Conservation (phyloP, 1,140 invertebrate species). For the Neocloeon triangulifer region DNA sequence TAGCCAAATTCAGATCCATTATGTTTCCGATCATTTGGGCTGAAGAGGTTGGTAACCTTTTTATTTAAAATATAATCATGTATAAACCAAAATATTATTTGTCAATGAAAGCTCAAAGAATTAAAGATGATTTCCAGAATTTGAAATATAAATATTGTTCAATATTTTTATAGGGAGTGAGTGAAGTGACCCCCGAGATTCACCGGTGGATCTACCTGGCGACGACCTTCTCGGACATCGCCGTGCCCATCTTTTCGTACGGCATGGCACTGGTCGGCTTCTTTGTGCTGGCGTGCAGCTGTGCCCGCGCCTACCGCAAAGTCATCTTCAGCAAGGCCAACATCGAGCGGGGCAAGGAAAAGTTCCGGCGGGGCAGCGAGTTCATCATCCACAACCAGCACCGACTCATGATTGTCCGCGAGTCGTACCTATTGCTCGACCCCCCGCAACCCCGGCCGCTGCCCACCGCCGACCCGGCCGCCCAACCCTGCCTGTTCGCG, state of each 20-base stretch:
- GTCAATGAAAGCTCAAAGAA: too few species aligned
- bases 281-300: constrained; percentile 31
- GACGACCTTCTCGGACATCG: constrained; percentile 44
- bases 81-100: too few species aligned
- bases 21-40: constrained; percentile 73
- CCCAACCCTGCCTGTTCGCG: too few species aligned
- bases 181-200: constrained; percentile 49
- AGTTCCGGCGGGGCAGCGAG: constrained; percentile 40
- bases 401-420: constrained; percentile 29
- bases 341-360: constrained; percentile 44
- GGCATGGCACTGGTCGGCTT: constrained; percentile 42
- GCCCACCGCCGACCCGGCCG: too few species aligned
- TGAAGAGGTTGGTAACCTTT: constrained; percentile 43
- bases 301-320: constrained; percentile 48
- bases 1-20: constrained; percentile 52
- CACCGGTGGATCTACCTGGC: constrained; percentile 51
- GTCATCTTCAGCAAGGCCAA: constrained; percentile 45
- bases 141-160: constrained; percentile 3
- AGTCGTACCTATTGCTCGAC: constrained; percentile 30
- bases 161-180: constrained; percentile 36
- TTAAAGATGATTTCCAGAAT: too few species aligned
- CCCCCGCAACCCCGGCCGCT: too few species aligned
- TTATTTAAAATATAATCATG: too few species aligned
- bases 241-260: constrained; percentile 41
- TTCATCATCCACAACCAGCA: constrained; percentile 45